Evolutionary conservation across 1,140 invertebrate genomes (phyloP).

Genomic region (Bombus soroeensis): DNA sequence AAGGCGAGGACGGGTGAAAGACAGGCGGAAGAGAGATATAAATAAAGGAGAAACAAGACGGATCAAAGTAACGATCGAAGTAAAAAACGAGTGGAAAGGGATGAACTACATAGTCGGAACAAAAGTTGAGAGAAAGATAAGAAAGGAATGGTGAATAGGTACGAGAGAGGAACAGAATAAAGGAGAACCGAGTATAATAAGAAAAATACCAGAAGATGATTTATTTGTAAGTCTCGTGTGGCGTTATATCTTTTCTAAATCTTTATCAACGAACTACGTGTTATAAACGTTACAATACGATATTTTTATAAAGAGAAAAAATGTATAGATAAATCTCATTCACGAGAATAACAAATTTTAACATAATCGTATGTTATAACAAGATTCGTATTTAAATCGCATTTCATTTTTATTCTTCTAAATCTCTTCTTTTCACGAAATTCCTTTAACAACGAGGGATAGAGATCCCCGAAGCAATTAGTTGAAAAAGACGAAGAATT

Average conservation of each 20-base stretch:
- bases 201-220: neutral
- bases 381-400: neutral
- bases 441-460: too few species aligned
- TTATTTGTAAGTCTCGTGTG: too few species aligned
- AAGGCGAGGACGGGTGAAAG: conserved; percentile 2
- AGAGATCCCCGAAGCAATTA: too few species aligned
- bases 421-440: too few species aligned
- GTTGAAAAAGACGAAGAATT: neutral
- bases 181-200: neutral
- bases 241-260: too few species aligned
- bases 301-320: neutral
- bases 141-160: neutral
- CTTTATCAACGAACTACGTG: too few species aligned
- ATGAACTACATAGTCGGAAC: neutral
- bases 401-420: too few species aligned
- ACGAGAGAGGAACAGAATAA: neutral
- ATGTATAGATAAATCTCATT: neutral
- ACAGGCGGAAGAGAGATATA: neutral
- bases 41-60: conserved; percentile 17
- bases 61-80: conserved; percentile 2
- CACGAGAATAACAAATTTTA: neutral
- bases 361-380: too few species aligned
- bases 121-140: neutral
- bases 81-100: neutral
- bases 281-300: too few species aligned